phyloP scores from a whole-genome alignment of 2,888 invertebrate species.

The Ernsta delagoae region DNA sequence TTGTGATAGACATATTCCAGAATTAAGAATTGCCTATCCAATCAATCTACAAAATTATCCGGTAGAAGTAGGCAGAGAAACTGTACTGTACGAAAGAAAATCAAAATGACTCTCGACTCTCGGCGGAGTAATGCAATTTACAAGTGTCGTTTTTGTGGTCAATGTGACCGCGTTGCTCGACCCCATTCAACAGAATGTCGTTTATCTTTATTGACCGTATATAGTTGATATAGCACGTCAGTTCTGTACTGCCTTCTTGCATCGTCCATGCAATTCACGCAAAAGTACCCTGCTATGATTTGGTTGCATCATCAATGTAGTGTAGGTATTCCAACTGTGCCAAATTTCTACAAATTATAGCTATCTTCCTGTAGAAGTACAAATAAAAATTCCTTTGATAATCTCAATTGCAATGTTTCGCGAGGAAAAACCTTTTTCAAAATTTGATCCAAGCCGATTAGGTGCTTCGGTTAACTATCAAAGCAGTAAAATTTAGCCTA shows the following conservation, averaged over 20 bases:
- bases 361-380: too few species aligned
- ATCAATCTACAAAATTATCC: too few species aligned
- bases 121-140: slow-evolving; percentile 2
- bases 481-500: too few species aligned
- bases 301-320: slow-evolving; percentile 22
- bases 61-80: too few species aligned
- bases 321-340: slow-evolving; percentile 18
- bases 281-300: slow-evolving; percentile 4
- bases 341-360: not conserved
- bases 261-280: not conserved
- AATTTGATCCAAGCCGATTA: too few species aligned
- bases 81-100: not conserved
- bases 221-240: slow-evolving; percentile 27
- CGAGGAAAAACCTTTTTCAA: too few species aligned
- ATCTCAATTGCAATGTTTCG: too few species aligned
- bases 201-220: slow-evolving; percentile 22
- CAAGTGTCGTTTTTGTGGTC: slow-evolving; percentile 5
- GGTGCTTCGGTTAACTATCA: too few species aligned
- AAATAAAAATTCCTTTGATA: not conserved
- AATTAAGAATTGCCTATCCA: too few species aligned
- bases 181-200: slow-evolving; percentile 29
- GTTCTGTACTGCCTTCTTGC: not conserved
- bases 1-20: too few species aligned
- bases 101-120: not conserved
- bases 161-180: slow-evolving; percentile 19